These are phyloP conservation scores for Eremophila alpestris DNA, from an alignment of 2,797 vertebrate genomes.

Conservation along the genomic window DNA sequence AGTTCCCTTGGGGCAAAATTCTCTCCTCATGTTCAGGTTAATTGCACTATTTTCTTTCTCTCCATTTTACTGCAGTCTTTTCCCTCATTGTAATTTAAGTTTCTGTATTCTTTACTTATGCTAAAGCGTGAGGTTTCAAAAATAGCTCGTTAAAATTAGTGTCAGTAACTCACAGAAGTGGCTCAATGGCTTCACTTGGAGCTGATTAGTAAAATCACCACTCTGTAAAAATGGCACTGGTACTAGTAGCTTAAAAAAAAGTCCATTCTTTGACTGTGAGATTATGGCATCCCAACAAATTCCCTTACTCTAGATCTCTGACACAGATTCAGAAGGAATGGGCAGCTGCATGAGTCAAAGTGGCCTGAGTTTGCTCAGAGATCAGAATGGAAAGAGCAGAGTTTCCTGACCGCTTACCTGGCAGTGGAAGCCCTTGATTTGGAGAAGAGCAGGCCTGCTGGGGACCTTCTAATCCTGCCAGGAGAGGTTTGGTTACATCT, in stretches of 20 bases:
- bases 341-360: background rate
- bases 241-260: background rate
- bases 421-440: background rate
- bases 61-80: background rate
- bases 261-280: background rate
- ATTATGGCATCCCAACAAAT: background rate
- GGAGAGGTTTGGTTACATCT: background rate
- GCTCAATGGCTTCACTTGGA: background rate
- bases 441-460: background rate
- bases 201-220: background rate
- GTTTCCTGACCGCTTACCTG: background rate
- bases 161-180: background rate
- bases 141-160: background rate
- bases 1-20: background rate
- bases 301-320: background rate
- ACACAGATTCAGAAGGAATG: background rate
- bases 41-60: background rate
- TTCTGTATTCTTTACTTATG: background rate
- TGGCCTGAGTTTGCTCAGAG: rapidly evolving
- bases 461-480: background rate
- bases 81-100: background rate
- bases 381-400: background rate
- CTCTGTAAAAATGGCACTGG: background rate
- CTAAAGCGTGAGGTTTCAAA: background rate
- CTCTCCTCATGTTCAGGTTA: background rate